Evolutionary conservation across 2,797 vertebrate species (phyloP), one percentile per base, ranked within the genome.

Genomic region (Hapalemur alaotrensis): DNA sequence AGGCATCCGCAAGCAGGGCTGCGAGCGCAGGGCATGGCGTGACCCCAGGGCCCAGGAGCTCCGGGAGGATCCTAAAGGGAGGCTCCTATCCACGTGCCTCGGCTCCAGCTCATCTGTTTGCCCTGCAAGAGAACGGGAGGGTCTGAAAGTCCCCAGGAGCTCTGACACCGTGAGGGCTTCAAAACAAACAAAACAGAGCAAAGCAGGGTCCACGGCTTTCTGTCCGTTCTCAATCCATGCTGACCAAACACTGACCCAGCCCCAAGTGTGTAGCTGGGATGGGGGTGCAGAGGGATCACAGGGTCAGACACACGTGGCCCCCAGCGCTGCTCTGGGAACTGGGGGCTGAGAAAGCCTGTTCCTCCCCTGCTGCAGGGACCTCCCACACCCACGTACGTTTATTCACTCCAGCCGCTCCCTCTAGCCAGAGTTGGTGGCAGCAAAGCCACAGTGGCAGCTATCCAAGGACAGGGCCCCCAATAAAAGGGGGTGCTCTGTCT

Each of bases 311-410:
- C 32, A 4, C 22, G 0, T 10, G 7, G 9, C 54, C 38, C 35
- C 76, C 22, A 52, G 50, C 76, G n/a, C 50, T 25, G 22, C 50
- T 79, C 76, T 14, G 1, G n/a, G 50, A 43, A 59, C 25, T 13
- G 5, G 32, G 46, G 32, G 5, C 2, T 17, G 28, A 22, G 3
- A 1, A 41, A 20, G 14, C n/a, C 46, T 1, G 30, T 3, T 1
- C 0, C 4, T 89, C 57, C 30, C 23, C 46, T 0, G 1, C 61
- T 13, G 6, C 20, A n/a, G 48, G 28, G 20, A 12, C 35, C 28
- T 28, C 61, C 3, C 9, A 81, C 54, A 5, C 15, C 30, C 2
- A 1, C 20, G 15, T 0, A 3, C 25, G 9, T 30, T 59, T 20
- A 17, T 41, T 5, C 35, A 54, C 78, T 28, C 54, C 48, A 59